Percentiles rank a stretch among this genome's conserved stretches.
Conservation (phyloP, 2,113 vertebrate species). For the Melanostigma gelatinosum region DNA sequence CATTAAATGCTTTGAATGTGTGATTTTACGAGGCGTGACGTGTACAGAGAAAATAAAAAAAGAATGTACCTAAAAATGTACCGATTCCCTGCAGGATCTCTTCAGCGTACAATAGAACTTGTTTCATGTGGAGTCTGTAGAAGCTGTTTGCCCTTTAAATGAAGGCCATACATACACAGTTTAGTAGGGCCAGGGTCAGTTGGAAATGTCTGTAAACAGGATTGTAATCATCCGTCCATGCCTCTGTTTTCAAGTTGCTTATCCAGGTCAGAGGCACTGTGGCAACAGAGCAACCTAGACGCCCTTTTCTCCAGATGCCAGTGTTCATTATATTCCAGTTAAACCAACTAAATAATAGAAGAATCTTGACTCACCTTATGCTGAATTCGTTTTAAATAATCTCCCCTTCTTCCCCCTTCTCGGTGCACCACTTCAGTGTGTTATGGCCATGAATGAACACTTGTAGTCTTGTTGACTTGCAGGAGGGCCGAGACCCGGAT, state of each 20-base stretch:
- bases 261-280: constrained; percentile 23
- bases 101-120: background rate
- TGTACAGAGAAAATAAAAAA: background rate
- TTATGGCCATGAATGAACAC: constrained; percentile 1
- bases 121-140: background rate
- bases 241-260: constrained; percentile 38
- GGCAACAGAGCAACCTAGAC: constrained; percentile 6
- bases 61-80: background rate
- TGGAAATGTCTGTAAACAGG: constrained; percentile 38
- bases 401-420: background rate
- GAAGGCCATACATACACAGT: background rate
- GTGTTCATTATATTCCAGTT: background rate
- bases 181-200: constrained; percentile 4
- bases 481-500: constrained; percentile 97
- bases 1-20: background rate
- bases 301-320: background rate
- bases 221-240: constrained; percentile 27
- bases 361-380: background rate
- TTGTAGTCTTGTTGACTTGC: constrained; percentile 35
- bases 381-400: background rate
- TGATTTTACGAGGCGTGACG: background rate
- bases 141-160: background rate
- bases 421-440: background rate
- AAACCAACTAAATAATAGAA: background rate
- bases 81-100: background rate